Evolutionary conservation across 2,113 vertebrate species (phyloP).

Genomic region (Cololabis saira): DNA sequence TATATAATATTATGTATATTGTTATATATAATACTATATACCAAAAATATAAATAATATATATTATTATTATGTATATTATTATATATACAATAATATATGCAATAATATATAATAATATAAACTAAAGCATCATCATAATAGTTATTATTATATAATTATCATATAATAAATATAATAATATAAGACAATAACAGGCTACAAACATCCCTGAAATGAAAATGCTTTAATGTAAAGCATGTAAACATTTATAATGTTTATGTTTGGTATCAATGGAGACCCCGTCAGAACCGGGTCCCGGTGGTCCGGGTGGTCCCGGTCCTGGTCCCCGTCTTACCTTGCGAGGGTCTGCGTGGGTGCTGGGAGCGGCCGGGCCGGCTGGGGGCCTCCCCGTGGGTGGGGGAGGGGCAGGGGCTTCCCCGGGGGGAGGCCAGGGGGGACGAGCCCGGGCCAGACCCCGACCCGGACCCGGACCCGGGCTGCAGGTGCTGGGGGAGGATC

Average conservation of each 20-base stretch:
- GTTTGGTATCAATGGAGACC: slow-evolving; percentile 39
- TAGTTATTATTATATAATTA: no score
- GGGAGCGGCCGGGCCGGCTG: slow-evolving; percentile 80
- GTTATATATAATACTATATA: no score
- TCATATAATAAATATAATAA: no score
- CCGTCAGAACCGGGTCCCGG: no score
- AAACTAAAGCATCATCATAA: no score
- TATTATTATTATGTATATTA: no score
- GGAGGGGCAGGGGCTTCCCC: slow-evolving; percentile 92
- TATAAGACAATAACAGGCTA: slow-evolving; percentile 6
- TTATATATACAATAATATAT: no score
- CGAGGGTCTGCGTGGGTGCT: slow-evolving; percentile 82
- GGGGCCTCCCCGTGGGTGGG: slow-evolving; percentile 91
- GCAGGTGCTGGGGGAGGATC: slow-evolving; percentile 93
- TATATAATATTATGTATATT: no score
- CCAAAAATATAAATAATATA: no score
- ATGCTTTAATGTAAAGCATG: slow-evolving; percentile 15
- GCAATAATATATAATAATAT: no score
- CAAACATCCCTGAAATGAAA: slow-evolving; percentile 9
- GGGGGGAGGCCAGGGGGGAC: slow-evolving; percentile 90
- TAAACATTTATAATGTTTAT: not conserved
- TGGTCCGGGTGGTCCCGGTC: no score
- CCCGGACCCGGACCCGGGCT: slow-evolving; percentile 82
- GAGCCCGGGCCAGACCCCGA: slow-evolving; percentile 82
- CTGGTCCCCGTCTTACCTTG: no score